Conservation (phyloP, 2,888 invertebrate genomes). For the Baccha elongata region DNA sequence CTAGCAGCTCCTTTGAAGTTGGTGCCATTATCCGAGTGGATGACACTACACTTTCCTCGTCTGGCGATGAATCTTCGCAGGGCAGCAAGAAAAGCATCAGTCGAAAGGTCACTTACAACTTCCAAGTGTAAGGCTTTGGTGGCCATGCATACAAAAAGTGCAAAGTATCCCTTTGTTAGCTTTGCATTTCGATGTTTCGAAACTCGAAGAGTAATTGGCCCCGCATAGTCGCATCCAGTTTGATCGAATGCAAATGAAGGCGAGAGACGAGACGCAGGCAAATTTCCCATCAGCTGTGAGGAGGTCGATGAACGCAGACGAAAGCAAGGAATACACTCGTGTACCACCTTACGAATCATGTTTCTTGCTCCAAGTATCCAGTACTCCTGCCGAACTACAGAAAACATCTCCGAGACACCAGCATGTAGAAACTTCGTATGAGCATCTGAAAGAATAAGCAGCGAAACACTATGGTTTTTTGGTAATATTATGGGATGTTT, state of each 20-base stretch:
- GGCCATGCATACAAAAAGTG: constrained; percentile 3
- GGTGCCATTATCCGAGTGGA: no score
- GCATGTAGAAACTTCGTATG: no score
- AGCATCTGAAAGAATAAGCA: no score
- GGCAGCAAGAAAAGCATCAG: constrained; percentile 12
- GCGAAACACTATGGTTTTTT: no score
- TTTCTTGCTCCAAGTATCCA: constrained; percentile 44
- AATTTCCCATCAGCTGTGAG: background rate
- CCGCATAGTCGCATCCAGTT: constrained; percentile 19
- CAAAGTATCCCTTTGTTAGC: background rate
- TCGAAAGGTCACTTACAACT: constrained; percentile 8
- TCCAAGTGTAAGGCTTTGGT: constrained; percentile 7
- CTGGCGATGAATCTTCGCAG: background rate
- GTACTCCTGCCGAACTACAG: constrained; percentile 30
- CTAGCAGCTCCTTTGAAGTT: no score
- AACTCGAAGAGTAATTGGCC: constrained; percentile 30
- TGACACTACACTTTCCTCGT: background rate
- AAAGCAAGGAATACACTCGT: no score
- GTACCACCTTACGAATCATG: background rate
- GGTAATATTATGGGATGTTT: no score
- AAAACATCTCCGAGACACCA: background rate
- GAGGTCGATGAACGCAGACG: no score
- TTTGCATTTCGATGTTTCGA: constrained; percentile 36
- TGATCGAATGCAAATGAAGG: background rate
- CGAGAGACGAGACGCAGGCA: constrained; percentile 19